Evolutionary conservation across 2,113 vertebrate genomes (phyloP).

Genomic region (Diadophis punctatus): DNA sequence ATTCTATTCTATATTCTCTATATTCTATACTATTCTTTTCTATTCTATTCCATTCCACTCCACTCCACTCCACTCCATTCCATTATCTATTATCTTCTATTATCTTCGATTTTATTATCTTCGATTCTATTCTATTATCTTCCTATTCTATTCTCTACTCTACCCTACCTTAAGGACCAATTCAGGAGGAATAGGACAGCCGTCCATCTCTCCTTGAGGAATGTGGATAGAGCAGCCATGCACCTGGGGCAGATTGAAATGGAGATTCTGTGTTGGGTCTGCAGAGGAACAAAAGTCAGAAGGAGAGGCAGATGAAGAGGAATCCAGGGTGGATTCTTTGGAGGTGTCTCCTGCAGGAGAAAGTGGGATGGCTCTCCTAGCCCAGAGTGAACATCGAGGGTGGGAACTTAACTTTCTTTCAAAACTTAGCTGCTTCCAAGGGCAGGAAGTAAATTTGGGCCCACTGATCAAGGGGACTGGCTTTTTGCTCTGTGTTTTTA

Average conservation of each 20-base stretch:
- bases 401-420: not conserved
- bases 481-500: not conserved
- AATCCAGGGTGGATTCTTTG: not conserved
- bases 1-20: too few species aligned
- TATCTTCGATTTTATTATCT: too few species aligned
- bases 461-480: not conserved
- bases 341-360: not conserved
- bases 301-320: not conserved
- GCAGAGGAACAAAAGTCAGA: not conserved
- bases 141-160: too few species aligned
- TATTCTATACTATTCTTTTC: too few species aligned
- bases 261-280: not conserved
- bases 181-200: constrained; percentile 64
- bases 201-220: constrained; percentile 73
- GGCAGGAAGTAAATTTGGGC: not conserved
- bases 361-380: not conserved
- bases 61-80: too few species aligned
- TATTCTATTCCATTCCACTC: too few species aligned
- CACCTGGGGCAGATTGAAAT: not conserved
- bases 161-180: constrained; percentile 45
- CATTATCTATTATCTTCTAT: too few species aligned
- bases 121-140: too few species aligned
- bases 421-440: not conserved
- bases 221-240: constrained; percentile 68
- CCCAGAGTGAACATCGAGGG: not conserved